Evolutionary conservation across 2,113 vertebrate genomes (phyloP).

Genomic region (Phasianus colchicus): DNA sequence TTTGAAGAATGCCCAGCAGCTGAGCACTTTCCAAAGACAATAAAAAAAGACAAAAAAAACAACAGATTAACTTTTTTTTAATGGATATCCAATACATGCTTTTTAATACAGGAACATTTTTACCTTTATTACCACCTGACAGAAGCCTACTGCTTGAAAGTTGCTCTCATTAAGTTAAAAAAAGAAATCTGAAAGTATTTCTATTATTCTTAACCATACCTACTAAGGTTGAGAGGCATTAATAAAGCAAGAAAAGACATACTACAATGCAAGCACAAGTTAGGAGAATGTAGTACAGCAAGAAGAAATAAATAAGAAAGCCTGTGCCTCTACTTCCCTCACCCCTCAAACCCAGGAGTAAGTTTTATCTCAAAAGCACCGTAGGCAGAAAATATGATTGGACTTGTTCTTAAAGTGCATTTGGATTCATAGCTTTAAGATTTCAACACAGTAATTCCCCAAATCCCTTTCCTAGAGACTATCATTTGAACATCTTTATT

Average conservation of each 20-base stretch:
- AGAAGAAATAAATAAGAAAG: background rate
- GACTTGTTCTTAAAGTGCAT: background rate
- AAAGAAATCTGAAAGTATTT: background rate
- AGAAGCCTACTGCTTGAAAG: background rate
- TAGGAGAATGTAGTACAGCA: background rate
- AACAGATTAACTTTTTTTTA: background rate
- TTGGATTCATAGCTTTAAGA: slow-evolving; percentile 13
- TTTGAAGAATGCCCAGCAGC: background rate
- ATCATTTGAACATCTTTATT: slow-evolving; percentile 1
- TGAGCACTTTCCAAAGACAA: background rate
- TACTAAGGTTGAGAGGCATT: background rate
- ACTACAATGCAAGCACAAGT: background rate
- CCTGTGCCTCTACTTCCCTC: background rate
- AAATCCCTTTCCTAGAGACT: slow-evolving; percentile 24
- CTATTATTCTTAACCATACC: background rate
- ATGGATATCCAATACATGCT: background rate
- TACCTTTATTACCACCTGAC: background rate
- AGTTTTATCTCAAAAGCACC: background rate
- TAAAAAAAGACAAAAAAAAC: background rate
- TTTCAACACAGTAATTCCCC: slow-evolving; percentile 17
- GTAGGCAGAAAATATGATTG: background rate
- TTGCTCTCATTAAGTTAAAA: background rate
- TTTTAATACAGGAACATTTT: background rate
- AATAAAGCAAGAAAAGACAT: background rate
- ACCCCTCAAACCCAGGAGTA: background rate